Evolutionary conservation across 2,113 vertebrate species (phyloP), one percentile per base, ranked within the genome.

Genomic region (Deroptyus accipitrinus): DNA sequence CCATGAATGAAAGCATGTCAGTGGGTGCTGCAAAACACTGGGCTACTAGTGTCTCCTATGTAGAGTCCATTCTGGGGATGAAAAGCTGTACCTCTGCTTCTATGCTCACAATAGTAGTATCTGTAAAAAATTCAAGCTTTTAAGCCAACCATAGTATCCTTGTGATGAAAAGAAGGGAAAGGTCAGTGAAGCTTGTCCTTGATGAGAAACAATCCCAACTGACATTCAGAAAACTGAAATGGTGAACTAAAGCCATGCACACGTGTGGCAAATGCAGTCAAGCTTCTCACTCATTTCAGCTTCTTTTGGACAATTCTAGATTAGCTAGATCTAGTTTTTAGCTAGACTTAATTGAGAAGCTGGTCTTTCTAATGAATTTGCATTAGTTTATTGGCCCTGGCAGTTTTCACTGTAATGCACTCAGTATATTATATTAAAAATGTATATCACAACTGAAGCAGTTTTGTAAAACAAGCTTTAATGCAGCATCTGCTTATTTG

Each of bases 381-480:
- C 91, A 84, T 90, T 84, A 91, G 86, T 94, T 95, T 81, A 83
- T 94, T 92, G 35, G 25, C 96, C 95, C 84, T 92, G 90, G 92
- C 95, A 87, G 77, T 95, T 96, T 95, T 94, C 81, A 76, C 79
- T 84, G 85, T 93, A 94, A 85, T 61, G 59, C 46, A 28, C 44
- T 86, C 95, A 76, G 90, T 90, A 94, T 96, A 91, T 97, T 95
- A 64, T 96, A 97, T 97, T 98, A 97, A 98, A 98, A 98, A 98
- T 97, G 96, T 97, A 95, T 94, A 96, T 96, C 97, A 96, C 96
- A 97, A 91, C 86, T 59, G 94, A 97, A 94, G 94, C 95, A 88
- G 94, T 96, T 98, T 96, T 97, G 91, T 96, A 84, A 92, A 97
- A 94, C 91, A 97, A 86, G 91, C 81, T 94, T 92, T 96, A 97